Conservation (phyloP, 2,888 invertebrate genomes). For the Unio delphinus region DNA sequence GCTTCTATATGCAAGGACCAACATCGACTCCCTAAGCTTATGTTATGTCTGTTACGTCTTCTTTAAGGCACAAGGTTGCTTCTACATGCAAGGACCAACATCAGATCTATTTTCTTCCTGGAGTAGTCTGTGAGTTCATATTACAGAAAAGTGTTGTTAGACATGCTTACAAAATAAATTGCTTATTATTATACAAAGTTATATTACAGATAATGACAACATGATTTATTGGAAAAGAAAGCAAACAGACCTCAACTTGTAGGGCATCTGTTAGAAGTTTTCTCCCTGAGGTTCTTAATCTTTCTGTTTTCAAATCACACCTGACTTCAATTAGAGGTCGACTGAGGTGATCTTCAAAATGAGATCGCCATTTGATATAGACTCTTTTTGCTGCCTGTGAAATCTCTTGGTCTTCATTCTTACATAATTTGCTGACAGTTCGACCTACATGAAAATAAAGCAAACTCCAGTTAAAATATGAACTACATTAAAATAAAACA, state of each 20-base stretch:
- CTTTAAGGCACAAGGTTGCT: too few relatives aligned
- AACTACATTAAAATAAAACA: conserved; percentile 35
- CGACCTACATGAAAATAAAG: conserved; percentile 42
- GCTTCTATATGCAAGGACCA: too few relatives aligned
- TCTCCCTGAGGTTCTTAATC: conserved; percentile 46
- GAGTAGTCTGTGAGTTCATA: too few relatives aligned
- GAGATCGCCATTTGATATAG: conserved; percentile 57
- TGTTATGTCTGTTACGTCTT: too few relatives aligned
- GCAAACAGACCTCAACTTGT: conserved; percentile 28
- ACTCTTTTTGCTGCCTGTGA: conserved; percentile 49
- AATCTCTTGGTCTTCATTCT: conserved; percentile 55
- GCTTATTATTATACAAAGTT: too few relatives aligned
- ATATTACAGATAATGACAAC: too few relatives aligned
- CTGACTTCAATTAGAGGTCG: conserved; percentile 63
- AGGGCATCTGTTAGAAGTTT: conserved; percentile 51
- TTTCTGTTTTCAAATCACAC: conserved; percentile 60
- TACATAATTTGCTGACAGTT: conserved; percentile 54
- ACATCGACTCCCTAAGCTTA: too few relatives aligned
- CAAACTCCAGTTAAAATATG: conserved; percentile 1
- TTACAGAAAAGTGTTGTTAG: too few relatives aligned
- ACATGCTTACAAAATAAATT: too few relatives aligned
- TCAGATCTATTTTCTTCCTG: too few relatives aligned
- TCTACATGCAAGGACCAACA: too few relatives aligned
- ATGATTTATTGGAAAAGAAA: not conserved
- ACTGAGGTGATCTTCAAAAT: conserved; percentile 51